Base-by-base conservation (phyloP, 2,797 vertebrate genomes). In the Hyperoplus immaculatus region DNA sequence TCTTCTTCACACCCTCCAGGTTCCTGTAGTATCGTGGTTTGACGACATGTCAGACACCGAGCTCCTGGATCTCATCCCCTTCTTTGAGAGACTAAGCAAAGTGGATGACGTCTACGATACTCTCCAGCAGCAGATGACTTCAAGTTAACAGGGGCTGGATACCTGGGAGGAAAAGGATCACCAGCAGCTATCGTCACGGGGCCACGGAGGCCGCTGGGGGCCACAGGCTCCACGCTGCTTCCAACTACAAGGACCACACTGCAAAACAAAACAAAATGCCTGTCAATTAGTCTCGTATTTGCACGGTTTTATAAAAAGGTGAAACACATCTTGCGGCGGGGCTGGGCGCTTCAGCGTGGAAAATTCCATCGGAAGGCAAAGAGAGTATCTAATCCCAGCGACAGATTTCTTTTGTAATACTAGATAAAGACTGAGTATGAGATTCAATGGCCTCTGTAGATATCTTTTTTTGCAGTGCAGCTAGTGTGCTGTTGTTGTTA, bases 1-100 rank as follows among this genome's bases (percentile, higher is more conserved):
- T 9, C 4, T 18, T 55, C 77, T 55, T 10, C 6, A n/a, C 49
- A 68, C 50, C 29, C 59, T 9, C 16, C 69, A 99, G 98, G 97
- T 99, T 63, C 97, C 98, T 0, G 98, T 99, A 74, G 96, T 95
- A 11, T 99, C 98, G 16, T 99, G 98, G 98, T 99, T 99, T 21
- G 97, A 99, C 50, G 98, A 99, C 95, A 97, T 96, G 96, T 96
- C 96, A 0, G 98, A 99, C 95, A 98, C 97, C 0, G 98, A 99
- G 90, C 96, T 99, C 74, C 95, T 98, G 1, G 97, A 99, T 82
- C 96, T 99, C 59, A 95, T 99, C 90, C 98, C 98, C 2, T 98
- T 99, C 94, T 99, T 99, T 6, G 98, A 99, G 93, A 96, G 96
- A 94, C 96, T 99, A 72, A 99, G 97, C 94, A 96, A 95, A 65